Evolutionary conservation across 2,113 vertebrate genomes (phyloP).

Genomic region (Hypanus sabinus): DNA sequence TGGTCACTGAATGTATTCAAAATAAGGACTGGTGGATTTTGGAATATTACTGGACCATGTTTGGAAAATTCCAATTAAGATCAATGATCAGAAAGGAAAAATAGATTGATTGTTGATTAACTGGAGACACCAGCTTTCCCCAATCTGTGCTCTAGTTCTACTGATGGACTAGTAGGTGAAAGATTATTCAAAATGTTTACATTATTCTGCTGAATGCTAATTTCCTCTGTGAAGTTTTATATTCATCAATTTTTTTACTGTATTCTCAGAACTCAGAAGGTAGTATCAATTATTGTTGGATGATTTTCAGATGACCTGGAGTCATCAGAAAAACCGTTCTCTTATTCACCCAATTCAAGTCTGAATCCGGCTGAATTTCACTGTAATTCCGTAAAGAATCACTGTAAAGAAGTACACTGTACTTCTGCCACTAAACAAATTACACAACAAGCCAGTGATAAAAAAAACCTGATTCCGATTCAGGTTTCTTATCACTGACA

Average conservation of each 20-base stretch:
- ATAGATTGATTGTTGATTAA: background rate
- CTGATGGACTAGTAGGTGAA: background rate
- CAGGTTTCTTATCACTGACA: too few relatives aligned
- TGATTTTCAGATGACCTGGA: background rate
- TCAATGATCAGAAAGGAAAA: background rate
- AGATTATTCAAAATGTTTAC: background rate
- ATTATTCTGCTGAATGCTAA: background rate
- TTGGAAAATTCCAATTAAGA: background rate
- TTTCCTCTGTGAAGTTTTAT: background rate
- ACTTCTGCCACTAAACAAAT: too few relatives aligned
- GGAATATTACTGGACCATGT: background rate
- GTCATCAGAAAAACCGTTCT: background rate
- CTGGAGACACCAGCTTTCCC: background rate
- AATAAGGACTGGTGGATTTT: too few relatives aligned
- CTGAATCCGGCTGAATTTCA: background rate
- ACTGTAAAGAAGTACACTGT: too few relatives aligned
- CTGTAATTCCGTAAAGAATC: too few relatives aligned
- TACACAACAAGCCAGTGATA: too few relatives aligned
- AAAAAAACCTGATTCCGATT: too few relatives aligned
- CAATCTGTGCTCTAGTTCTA: background rate
- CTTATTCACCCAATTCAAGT: background rate
- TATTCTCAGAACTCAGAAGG: background rate
- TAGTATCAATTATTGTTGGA: background rate
- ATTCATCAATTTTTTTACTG: background rate
- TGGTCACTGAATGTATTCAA: too few relatives aligned